Base-by-base conservation (phyloP, 2,113 vertebrate species). In the Stictonetta naevosa region DNA sequence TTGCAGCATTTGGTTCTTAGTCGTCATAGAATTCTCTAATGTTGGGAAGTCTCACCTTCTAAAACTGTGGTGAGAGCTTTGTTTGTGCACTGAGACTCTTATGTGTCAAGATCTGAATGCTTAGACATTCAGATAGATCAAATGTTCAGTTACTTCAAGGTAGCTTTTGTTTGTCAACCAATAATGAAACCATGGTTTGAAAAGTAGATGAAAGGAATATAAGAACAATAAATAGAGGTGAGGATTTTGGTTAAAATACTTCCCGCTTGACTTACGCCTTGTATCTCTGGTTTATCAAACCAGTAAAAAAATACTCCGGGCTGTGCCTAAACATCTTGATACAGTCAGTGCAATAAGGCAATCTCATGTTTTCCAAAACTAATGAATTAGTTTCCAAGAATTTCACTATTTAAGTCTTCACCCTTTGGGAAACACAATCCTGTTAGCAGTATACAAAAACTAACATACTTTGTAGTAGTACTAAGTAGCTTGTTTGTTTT, bases 401-500 rank as follows among this genome's bases (percentile, higher is more conserved):
- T 79, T 34, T 74, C 4, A 15, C 21, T 82, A 1, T 73, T 82
- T 29, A 72, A 8, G 16, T 78, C 56, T 78, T 74, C 53, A 18
- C 36, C 36, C 21, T 67, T 86, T 73, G 14, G 44, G 44, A 83
- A 73, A 59, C 36, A 59, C 0, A 3, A 11, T 73, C 33, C 29
- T 73, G 18, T 74, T 50, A 58, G 28, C 53, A 68, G 28, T 23
- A 3, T 67, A 10, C 59, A 77, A 71, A 8, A 38, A 50, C 74
- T 64, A 38, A 22, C 25, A 23, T 94, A 8, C 72, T 75, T 59
- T 40, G 28, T 64, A 64, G 20, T 68, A 75, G 48, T 48, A 48
- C 46, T 78, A 84, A 93, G 36, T 20, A 84, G 26, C 34, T 93
- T 83, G 33, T 53, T 80, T 91, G 56, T 88, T 93, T 93, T 92